Percentiles rank a stretch among this genome's conserved stretches.
These are phyloP conservation scores for Drosophila putrida DNA, from an alignment of 2,888 invertebrate species.

Conservation along the genomic window DNA sequence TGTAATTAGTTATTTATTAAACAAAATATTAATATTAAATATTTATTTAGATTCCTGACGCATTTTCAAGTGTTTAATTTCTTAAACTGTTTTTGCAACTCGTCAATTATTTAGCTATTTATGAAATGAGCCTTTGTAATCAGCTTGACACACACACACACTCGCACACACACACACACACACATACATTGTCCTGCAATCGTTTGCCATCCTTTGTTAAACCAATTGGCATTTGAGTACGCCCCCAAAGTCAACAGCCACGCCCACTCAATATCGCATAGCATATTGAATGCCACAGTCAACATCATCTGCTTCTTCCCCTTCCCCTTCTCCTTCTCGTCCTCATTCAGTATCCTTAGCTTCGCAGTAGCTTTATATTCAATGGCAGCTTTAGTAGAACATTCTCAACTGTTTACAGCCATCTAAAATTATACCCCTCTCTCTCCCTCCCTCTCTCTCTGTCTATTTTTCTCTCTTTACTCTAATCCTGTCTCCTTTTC, in stretches of 20 bases:
- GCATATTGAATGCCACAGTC: conserved; percentile 36
- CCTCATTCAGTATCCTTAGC: neutral
- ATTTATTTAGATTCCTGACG: neutral
- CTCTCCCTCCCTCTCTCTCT: neutral
- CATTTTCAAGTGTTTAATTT: neutral
- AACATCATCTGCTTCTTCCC: neutral
- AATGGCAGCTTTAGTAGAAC: neutral
- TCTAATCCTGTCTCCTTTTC: neutral
- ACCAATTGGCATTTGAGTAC: conserved; percentile 46
- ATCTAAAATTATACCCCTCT: neutral
- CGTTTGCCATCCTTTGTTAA: conserved; percentile 37
- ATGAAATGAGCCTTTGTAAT: conserved; percentile 20
- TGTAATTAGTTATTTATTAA: too few species aligned
- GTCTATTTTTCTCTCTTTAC: neutral
- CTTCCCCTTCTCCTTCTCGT: neutral
- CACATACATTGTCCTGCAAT: conserved; percentile 32
- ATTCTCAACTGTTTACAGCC: neutral
- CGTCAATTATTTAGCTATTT: conserved; percentile 27
- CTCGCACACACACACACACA: neutral
- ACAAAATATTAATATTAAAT: neutral
- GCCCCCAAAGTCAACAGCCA: conserved; percentile 22
- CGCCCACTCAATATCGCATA: conserved; percentile 44
- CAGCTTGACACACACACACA: conserved; percentile 5
- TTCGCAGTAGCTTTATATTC: neutral
- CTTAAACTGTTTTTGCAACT: neutral